Evolutionary conservation across 2,113 vertebrate species (phyloP), one percentile per base, ranked within the genome.

Genomic region (Saguinus midas): DNA sequence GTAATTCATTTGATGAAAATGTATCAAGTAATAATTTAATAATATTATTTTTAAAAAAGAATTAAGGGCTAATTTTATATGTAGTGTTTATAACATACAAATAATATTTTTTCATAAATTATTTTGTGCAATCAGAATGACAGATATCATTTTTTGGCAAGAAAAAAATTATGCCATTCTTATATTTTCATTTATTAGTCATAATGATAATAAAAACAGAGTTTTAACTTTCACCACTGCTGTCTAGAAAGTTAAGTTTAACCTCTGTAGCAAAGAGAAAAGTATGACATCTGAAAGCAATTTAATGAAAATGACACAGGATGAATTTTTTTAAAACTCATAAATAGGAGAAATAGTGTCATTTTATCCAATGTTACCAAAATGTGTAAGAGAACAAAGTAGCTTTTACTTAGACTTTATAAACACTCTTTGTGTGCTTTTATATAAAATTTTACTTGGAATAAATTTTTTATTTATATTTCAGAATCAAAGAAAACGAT

Each of bases 401-500:
- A 68, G 8, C 25, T 87, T 81, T 96, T n/a, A 52, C 35, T 91
- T 76, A 76, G 23, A 75, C 13, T 89, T 76, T 64, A 91, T 76
- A 45, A 83, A 85, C 68, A 10, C 17, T 79, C 25, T 45, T 66
- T 7, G 88, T 64, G 18, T 12, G 81, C 40, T 66, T 16, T 64
- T 40, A 50, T 8, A 81, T 37, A 20, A 58, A 66, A 96, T 82
- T 93, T 82, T 35, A 76, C 79, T 92, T 79, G 45, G 20, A 94
- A 91, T 64, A 14, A 73, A 80, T 12, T 75, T 64, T 90, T 40
- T 91, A 81, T 86, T 58, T 90, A 4, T 73, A 70, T 81, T 43
- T 82, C 73, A 87, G 23, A n/a, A 57, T 90, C 79, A 94, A 97
- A 93, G 23, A 86, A 95, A 96, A 94, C 68, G 20, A 97, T 64